Conservation (phyloP, 2,888 invertebrate genomes). For the Plebejus melissa region DNA sequence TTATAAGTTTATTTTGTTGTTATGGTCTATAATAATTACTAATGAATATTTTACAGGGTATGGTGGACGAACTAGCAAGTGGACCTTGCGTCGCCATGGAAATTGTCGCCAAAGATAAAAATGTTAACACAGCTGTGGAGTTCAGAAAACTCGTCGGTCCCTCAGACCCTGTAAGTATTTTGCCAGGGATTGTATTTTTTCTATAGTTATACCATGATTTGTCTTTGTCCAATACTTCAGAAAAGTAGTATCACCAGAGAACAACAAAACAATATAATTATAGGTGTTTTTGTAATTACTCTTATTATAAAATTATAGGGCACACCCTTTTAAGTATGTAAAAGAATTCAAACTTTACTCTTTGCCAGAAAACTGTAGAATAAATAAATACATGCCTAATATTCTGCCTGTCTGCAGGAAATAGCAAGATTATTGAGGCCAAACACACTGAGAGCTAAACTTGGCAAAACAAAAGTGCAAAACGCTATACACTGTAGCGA, state of each 20-base stretch:
- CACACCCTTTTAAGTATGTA: background rate
- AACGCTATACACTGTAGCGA: slow-evolving; percentile 97
- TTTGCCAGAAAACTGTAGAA: background rate
- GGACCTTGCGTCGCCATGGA: slow-evolving; percentile 94
- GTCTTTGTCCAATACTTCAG: too few relatives aligned
- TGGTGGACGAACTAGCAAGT: slow-evolving; percentile 90
- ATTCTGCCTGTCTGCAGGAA: slow-evolving; percentile 78
- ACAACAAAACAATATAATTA: too few relatives aligned
- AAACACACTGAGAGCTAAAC: slow-evolving; percentile 89
- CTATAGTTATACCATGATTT: too few relatives aligned
- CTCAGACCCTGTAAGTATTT: slow-evolving; percentile 86
- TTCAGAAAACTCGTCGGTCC: slow-evolving; percentile 94
- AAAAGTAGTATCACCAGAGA: too few relatives aligned
- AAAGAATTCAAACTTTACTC: background rate
- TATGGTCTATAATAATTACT: background rate
- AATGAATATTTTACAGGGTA: slow-evolving; percentile 72
- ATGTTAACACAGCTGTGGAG: slow-evolving; percentile 80
- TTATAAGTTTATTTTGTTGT: too few relatives aligned
- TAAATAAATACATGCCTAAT: background rate
- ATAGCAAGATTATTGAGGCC: slow-evolving; percentile 91
- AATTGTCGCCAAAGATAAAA: slow-evolving; percentile 82
- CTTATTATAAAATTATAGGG: too few relatives aligned
- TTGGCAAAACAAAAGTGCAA: slow-evolving; percentile 88
- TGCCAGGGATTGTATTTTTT: background rate
- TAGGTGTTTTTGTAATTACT: too few relatives aligned